phyloP scores from a whole-genome alignment of 2,888 invertebrate species.

The Macrostomum cliftonense region DNA sequence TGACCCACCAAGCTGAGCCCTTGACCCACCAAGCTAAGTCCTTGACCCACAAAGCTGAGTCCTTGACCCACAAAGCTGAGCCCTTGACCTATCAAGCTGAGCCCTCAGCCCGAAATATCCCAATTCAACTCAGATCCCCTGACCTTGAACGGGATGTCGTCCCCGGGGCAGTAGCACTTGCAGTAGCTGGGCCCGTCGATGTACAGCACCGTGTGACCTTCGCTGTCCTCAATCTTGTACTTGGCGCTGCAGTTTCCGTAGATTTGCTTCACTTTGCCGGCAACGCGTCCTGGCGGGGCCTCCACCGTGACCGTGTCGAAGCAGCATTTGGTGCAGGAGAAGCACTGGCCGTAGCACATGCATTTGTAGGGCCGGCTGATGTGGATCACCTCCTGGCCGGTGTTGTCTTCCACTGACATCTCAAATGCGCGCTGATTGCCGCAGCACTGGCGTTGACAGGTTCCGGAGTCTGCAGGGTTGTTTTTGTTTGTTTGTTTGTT shows the following conservation, averaged over 20 bases:
- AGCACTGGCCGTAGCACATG: constrained; percentile 68
- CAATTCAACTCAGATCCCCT: background rate
- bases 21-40: no score
- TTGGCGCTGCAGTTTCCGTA: constrained; percentile 40
- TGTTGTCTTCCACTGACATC: constrained; percentile 65
- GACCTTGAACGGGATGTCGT: constrained; percentile 2
- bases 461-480: constrained; percentile 54
- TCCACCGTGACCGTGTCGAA: constrained; percentile 11
- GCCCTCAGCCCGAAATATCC: no score
- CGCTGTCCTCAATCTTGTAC: constrained; percentile 54
- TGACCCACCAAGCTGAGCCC: no score
- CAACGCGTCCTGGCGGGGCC: constrained; percentile 12
- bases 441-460: constrained; percentile 62
- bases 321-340: constrained; percentile 11
- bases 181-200: constrained; percentile 52
- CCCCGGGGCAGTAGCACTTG: constrained; percentile 11
- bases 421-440: constrained; percentile 65
- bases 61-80: no score
- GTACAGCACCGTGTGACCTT: constrained; percentile 53
- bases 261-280: constrained; percentile 13
- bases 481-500: no score
- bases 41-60: no score
- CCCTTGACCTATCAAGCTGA: no score
- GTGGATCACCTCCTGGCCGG: constrained; percentile 64
- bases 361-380: constrained; percentile 62